Evolutionary conservation across 2,888 invertebrate species (phyloP).

Genomic region (Ochropleura leucogaster): DNA sequence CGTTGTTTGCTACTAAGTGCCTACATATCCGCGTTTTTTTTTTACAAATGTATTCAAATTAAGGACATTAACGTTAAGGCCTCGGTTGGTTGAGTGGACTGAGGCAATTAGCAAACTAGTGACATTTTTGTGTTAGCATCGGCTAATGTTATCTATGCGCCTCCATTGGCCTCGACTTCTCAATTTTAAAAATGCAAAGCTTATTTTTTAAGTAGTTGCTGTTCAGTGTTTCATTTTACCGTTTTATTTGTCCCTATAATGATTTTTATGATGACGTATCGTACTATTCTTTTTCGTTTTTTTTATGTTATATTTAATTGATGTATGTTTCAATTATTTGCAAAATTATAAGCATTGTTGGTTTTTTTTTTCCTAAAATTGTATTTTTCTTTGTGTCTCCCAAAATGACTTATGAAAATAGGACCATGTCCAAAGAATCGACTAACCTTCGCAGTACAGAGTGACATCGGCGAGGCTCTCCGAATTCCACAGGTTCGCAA

Average conservation of each 20-base stretch:
- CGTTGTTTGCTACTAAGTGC: conserved; percentile 22
- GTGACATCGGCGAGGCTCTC: conserved; percentile 98
- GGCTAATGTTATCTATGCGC: conserved; percentile 35
- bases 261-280: background rate
- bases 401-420: background rate
- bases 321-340: background rate
- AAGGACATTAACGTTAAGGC: conserved; percentile 36
- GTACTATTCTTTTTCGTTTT: background rate
- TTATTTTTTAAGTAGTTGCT: conserved; percentile 9
- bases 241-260: background rate
- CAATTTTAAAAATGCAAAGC: conserved; percentile 36
- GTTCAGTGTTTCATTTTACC: conserved; percentile 6
- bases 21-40: conserved; percentile 31
- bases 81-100: conserved; percentile 38
- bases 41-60: conserved; percentile 44
- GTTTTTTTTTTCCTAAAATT: background rate
- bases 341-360: background rate
- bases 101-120: conserved; percentile 49
- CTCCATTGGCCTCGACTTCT: conserved; percentile 39
- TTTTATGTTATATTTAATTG: background rate
- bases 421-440: background rate
- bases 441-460: conserved; percentile 97
- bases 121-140: conserved; percentile 47
- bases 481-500: conserved; percentile 97
- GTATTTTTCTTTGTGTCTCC: background rate